Base-by-base conservation (phyloP, 2,113 vertebrate genomes). In the Euleptes europaea region DNA sequence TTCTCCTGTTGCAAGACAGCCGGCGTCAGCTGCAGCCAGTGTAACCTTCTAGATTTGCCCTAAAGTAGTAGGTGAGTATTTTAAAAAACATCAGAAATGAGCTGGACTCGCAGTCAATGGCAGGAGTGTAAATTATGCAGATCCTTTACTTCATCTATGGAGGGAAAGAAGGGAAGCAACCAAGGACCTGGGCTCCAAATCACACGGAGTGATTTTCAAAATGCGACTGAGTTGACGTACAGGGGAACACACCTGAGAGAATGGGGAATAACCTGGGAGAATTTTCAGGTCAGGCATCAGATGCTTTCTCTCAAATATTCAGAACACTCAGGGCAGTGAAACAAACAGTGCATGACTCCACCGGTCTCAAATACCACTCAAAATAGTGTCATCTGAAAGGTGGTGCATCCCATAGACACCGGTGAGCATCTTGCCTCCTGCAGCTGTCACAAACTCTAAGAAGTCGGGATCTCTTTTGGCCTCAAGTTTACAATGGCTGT, bases 41-140 rank as follows among this genome's bases (percentile, higher is more conserved):
- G 78, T 80, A 86, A 4, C 31, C 44, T 57, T 40, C 2, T 0
- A 0, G 17, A 35, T 85, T 74, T 86, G 38, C 40, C 80, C 89
- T 87, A 80, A 88, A 85, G 88, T 47, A 40, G 67, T 38, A 78
- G 78, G 4, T 86, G 1, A 2, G 38, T 63, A 77, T 79, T 76
- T 80, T 81, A n/a, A 23, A 89, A 71, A 21, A 82, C 85, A 75
- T 1, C 49, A 49, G 17, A 44, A 88, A 85, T 80, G 84, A 88
- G 40, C n/a, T 80, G 33, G n/a, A 15, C 47, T 83, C 65, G 49
- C 82, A 72, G 0, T 86, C 84, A 89, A 79, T 92, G 84, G 42
- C n/a, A 84, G 44, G 1, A 2, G 66, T 74, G 47, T 90, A 40
- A 88, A 88, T 75, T 86, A 17, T 26, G 28, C 86, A 74, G 54